Conservation (phyloP, 2,888 invertebrate genomes). For the Zele albiditarsus region DNA sequence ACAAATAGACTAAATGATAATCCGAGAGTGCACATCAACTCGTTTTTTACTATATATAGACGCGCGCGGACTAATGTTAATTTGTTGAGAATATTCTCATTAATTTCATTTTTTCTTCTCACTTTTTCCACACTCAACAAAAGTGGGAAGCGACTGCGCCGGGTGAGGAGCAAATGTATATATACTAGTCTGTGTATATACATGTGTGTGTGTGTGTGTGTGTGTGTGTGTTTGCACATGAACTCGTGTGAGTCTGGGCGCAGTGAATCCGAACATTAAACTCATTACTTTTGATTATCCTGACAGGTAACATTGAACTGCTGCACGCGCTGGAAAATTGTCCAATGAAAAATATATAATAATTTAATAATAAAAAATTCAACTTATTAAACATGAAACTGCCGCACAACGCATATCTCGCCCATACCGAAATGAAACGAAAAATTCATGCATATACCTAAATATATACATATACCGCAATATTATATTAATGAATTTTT, state of each 20-base stretch:
- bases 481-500: not conserved
- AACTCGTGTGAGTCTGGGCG: not conserved
- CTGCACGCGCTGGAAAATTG: slow-evolving; percentile 1
- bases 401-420: not conserved
- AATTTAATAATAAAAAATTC: slow-evolving; percentile 7
- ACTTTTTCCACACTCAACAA: not conserved
- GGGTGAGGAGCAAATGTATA: not conserved
- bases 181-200: no score
- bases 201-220: not conserved
- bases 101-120: not conserved
- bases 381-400: not conserved
- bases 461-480: not conserved
- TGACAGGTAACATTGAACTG: slow-evolving; percentile 13
- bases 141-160: not conserved
- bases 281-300: slow-evolving; percentile 7
- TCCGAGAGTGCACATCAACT: not conserved
- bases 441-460: not conserved
- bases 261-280: slow-evolving; percentile 4
- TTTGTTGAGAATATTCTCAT: not conserved
- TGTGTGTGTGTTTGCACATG: not conserved
- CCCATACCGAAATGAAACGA: not conserved
- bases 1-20: not conserved
- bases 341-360: slow-evolving; percentile 13
- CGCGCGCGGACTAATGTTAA: not conserved
- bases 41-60: not conserved